Conservation (phyloP, 2,888 invertebrate species). For the Heliconius hortense region DNA sequence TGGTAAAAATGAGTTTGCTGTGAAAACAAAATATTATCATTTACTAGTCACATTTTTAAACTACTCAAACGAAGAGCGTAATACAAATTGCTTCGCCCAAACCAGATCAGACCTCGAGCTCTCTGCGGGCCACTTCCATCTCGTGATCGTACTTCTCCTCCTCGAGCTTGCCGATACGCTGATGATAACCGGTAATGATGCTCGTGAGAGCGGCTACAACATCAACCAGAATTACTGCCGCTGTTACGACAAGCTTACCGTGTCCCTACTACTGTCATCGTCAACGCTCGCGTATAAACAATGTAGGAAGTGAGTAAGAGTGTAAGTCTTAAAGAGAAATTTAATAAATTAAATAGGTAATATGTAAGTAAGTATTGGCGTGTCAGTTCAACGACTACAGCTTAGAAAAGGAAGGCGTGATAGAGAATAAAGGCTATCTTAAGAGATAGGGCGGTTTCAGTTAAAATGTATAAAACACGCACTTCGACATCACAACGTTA, state of each 20-base stretch:
- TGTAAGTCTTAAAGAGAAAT: constrained; percentile 66
- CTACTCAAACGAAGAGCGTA: constrained; percentile 77
- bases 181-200: constrained; percentile 89
- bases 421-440: constrained; percentile 56
- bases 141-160: constrained; percentile 99
- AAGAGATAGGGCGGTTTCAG: constrained; percentile 49
- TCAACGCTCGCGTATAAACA: constrained; percentile 50
- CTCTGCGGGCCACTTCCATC: constrained; percentile 96
- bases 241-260: constrained; percentile 42
- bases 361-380: constrained; percentile 64
- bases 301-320: constrained; percentile 63
- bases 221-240: constrained; percentile 74
- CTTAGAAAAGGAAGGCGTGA: constrained; percentile 69
- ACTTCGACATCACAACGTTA: constrained; percentile 71
- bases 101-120: constrained; percentile 92
- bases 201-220: constrained; percentile 85
- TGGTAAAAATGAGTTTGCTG: constrained; percentile 69
- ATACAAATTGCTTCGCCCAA: constrained; percentile 65
- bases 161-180: constrained; percentile 91
- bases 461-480: constrained; percentile 72
- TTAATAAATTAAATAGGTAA: constrained; percentile 55
- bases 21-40: constrained; percentile 74
- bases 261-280: constrained; percentile 45
- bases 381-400: constrained; percentile 62
- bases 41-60: constrained; percentile 76